Evolutionary conservation across 2,113 vertebrate genomes (phyloP).

Genomic region (Aphyosemion australe): DNA sequence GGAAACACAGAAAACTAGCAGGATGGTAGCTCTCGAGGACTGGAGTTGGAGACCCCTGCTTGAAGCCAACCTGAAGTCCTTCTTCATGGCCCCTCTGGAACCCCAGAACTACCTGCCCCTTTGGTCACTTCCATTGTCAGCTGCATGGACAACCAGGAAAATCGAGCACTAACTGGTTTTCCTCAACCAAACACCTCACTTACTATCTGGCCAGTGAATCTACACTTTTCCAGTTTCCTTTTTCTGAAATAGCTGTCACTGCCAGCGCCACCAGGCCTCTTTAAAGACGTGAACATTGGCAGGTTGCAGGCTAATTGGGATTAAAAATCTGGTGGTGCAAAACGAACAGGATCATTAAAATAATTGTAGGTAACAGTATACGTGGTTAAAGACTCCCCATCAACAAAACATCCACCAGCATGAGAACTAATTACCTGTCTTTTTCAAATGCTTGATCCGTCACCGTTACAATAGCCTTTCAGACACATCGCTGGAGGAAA

Average conservation of each 20-base stretch:
- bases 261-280: not conserved
- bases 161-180: not conserved
- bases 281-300: not conserved
- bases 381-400: not conserved
- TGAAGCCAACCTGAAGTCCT: no score
- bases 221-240: not conserved
- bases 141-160: no score
- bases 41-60: no score
- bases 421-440: conserved; percentile 22
- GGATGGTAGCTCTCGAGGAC: no score
- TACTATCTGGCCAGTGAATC: not conserved
- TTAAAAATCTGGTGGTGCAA: not conserved
- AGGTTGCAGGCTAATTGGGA: conserved; percentile 13
- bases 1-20: no score
- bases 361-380: not conserved
- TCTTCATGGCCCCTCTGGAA: no score
- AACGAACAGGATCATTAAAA: conserved; percentile 26
- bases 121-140: not conserved
- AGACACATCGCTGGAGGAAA: not conserved
- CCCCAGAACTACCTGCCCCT: not conserved
- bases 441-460: conserved; percentile 18
- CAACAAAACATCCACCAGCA: not conserved
- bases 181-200: not conserved
- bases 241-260: not conserved
- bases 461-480: conserved; percentile 4